Evolutionary conservation across 2,113 vertebrate species (phyloP).

Genomic region (Dryoscopus gambensis): DNA sequence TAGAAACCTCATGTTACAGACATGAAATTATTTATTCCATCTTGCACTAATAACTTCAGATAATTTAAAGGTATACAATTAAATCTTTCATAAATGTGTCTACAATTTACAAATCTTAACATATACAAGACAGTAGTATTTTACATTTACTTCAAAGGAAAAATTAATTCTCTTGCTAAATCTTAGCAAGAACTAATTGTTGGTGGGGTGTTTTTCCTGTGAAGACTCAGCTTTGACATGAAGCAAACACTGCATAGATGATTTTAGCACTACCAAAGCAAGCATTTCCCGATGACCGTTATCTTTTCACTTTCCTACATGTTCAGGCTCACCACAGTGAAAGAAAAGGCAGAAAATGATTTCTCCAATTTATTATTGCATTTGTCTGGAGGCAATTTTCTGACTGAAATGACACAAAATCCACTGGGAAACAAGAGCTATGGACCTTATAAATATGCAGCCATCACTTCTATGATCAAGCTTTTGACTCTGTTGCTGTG

Average conservation of each 20-base stretch:
- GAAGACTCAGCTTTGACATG: background rate
- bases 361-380: constrained; percentile 61
- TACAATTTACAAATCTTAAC: background rate
- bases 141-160: background rate
- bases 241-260: background rate
- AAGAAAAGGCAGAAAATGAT: constrained; percentile 38
- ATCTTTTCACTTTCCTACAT: constrained; percentile 15
- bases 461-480: constrained; percentile 53
- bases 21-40: background rate
- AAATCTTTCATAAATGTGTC: background rate
- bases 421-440: constrained; percentile 57
- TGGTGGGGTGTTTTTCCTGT: background rate
- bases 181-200: background rate
- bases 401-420: constrained; percentile 72
- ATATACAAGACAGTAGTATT: background rate
- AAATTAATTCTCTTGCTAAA: background rate
- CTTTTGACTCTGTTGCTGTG: constrained; percentile 55
- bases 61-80: background rate
- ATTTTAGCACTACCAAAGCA: background rate
- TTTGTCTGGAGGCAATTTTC: constrained; percentile 69
- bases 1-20: background rate
- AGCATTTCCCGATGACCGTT: constrained; percentile 16
- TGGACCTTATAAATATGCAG: constrained; percentile 61
- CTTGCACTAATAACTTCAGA: background rate
- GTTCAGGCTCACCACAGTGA: constrained; percentile 15